phyloP scores from a whole-genome alignment of 37 sponge, comb jelly and placozoan genomes.

The Halichondria panicea region DNA sequence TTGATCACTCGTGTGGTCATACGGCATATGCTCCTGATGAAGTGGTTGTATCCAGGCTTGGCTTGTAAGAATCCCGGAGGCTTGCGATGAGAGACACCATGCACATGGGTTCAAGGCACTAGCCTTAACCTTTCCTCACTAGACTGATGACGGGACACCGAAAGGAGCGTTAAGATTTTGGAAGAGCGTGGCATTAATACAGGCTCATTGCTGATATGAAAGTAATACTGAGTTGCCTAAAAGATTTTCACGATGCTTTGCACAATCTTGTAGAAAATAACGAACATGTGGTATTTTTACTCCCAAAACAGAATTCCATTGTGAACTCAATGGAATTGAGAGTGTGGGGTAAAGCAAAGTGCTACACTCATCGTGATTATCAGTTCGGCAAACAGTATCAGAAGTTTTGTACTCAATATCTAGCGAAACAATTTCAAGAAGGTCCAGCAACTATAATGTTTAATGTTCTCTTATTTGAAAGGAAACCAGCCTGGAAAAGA shows the following conservation, averaged over 20 bases:
- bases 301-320: conserved; percentile 15
- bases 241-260: background rate
- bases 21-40: conserved; percentile 27
- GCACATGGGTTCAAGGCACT: background rate
- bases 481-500: conserved; percentile 5
- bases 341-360: too few species aligned
- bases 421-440: too few species aligned
- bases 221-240: background rate
- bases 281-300: background rate
- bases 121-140: too few species aligned
- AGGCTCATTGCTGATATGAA: background rate
- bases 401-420: too few species aligned
- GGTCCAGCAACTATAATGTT: conserved; percentile 3
- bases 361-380: too few species aligned
- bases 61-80: conserved; percentile 17
- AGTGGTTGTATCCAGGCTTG: conserved; percentile 15
- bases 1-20: conserved; percentile 41
- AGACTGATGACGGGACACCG: background rate
- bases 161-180: background rate
- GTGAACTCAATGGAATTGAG: too few species aligned
- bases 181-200: background rate
- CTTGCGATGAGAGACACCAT: conserved; percentile 21
- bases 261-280: background rate
- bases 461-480: conserved; percentile 29
- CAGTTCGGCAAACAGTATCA: too few species aligned